A percentile compares a stretch with the other conserved stretches of the same genome.
phyloP scores from a whole-genome alignment of 2,797 vertebrate species.

The Kryptolebias ocellatus region DNA sequence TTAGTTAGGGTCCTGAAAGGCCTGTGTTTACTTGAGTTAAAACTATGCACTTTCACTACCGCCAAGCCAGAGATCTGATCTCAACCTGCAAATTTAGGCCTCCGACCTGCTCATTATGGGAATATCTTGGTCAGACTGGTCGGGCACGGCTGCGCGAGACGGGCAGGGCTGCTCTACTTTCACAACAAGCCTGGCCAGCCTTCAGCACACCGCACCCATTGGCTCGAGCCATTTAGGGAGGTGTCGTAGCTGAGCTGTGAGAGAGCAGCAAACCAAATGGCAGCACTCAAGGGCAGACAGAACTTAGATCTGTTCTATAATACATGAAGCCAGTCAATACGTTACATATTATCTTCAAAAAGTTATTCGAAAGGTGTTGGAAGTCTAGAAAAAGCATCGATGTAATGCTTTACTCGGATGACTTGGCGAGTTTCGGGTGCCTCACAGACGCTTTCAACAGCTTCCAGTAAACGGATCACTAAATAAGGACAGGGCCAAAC shows the following conservation, averaged over 20 bases:
- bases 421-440: slow-evolving; percentile 74
- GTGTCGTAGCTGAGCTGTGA: slow-evolving; percentile 52
- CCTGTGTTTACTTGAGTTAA: slow-evolving; percentile 80
- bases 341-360: slow-evolving; percentile 22
- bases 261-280: slow-evolving; percentile 60
- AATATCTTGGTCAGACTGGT: slow-evolving; percentile 73
- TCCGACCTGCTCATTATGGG: slow-evolving; percentile 83
- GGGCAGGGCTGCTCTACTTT: slow-evolving; percentile 76
- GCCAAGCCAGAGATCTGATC: slow-evolving; percentile 78
- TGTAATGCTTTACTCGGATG: slow-evolving; percentile 76
- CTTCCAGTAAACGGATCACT: slow-evolving; percentile 83
- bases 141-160: slow-evolving; percentile 63
- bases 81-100: slow-evolving; percentile 83
- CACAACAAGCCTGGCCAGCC: slow-evolving; percentile 73
- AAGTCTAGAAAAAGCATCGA: slow-evolving; percentile 49
- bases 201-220: slow-evolving; percentile 70
- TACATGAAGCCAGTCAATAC: slow-evolving; percentile 23
- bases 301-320: slow-evolving; percentile 38
- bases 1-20: slow-evolving; percentile 76
- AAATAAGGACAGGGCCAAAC: slow-evolving; percentile 85
- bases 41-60: slow-evolving; percentile 80
- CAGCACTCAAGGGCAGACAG: slow-evolving; percentile 49
- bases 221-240: slow-evolving; percentile 70
- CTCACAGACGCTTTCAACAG: slow-evolving; percentile 76
- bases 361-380: background rate